phyloP scores from a whole-genome alignment of 2,113 vertebrate species.

The Catharus bicknelli region DNA sequence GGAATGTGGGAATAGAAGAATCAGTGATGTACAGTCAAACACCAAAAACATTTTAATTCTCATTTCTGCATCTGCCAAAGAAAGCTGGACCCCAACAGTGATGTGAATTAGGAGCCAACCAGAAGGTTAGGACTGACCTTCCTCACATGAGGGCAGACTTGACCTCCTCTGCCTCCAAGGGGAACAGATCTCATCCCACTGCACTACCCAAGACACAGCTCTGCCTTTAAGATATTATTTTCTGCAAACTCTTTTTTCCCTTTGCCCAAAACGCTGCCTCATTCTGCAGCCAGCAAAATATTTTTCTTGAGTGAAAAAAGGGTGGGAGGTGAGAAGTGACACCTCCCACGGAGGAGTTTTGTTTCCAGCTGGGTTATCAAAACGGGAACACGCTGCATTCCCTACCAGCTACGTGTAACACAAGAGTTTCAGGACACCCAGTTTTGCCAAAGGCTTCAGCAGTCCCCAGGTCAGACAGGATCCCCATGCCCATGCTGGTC shows the following conservation, averaged over 20 bases:
- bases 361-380: constrained; percentile 8
- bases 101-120: neutral
- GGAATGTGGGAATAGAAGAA: neutral
- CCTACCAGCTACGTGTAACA: neutral
- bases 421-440: neutral
- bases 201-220: neutral
- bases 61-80: neutral
- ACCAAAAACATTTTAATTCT: neutral
- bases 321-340: constrained; percentile 24
- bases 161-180: neutral
- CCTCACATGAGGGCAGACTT: neutral
- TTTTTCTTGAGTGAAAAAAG: neutral
- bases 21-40: neutral
- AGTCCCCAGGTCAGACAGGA: neutral
- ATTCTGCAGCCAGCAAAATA: constrained; percentile 21
- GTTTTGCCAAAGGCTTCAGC: neutral
- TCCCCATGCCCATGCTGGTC: fast-evolving
- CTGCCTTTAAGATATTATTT: neutral
- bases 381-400: neutral
- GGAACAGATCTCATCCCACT: neutral
- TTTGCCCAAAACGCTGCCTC: constrained; percentile 6
- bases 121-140: neutral
- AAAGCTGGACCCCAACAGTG: neutral
- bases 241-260: neutral
- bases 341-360: neutral